Evolutionary conservation across 2,888 invertebrate species (phyloP).

Genomic region (Gymnocheta viridis): DNA sequence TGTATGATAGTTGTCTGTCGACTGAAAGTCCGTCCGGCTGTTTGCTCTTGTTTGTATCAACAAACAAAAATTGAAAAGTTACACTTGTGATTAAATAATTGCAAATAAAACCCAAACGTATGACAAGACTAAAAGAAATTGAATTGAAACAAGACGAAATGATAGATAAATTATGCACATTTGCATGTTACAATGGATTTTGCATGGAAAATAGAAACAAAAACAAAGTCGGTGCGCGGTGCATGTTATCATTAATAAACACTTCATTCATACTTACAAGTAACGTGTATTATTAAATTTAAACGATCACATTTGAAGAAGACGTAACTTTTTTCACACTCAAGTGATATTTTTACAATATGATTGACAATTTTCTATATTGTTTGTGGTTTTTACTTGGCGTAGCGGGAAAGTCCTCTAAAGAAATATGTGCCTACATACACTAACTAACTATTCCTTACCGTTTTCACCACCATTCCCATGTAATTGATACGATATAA

Average conservation of each 20-base stretch:
- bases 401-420: constrained; percentile 27
- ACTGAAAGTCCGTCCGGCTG: not conserved
- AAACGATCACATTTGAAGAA: constrained; percentile 38
- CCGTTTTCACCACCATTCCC: not conserved
- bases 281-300: constrained; percentile 33
- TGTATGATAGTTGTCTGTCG: not conserved
- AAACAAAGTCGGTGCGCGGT: not conserved
- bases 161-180: constrained; percentile 36
- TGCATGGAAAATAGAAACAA: constrained; percentile 14
- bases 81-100: constrained; percentile 68
- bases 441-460: not conserved
- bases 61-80: constrained; percentile 65
- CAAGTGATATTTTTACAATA: constrained; percentile 63
- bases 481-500: constrained; percentile 46
- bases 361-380: constrained; percentile 65
- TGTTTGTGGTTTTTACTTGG: constrained; percentile 56
- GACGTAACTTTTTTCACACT: constrained; percentile 64
- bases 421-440: constrained; percentile 6
- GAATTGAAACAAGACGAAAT: constrained; percentile 18
- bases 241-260: constrained; percentile 46
- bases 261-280: constrained; percentile 14
- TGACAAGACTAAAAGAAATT: constrained; percentile 44
- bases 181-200: constrained; percentile 29
- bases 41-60: constrained; percentile 35
- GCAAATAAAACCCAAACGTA: constrained; percentile 29